Evolutionary conservation across 2,888 invertebrate species (phyloP), one percentile per base, ranked within the genome.

Genomic region (Rhamphomyia laevipes): DNA sequence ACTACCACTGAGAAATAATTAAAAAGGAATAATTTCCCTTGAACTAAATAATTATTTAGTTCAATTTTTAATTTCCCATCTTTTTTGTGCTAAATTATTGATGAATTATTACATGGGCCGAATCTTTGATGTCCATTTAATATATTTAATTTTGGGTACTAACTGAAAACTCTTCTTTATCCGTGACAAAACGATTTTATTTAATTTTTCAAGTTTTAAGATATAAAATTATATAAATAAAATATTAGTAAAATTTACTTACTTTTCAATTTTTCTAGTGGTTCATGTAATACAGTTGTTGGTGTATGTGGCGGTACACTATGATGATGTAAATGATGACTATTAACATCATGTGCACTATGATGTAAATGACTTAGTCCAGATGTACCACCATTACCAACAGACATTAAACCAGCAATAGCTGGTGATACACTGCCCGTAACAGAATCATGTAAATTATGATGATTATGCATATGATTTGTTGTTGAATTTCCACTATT

Each of bases 221-320:
- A n/a, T n/a, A n/a, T n/a, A n/a, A n/a, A n/a, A n/a, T n/a, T n/a
- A n/a, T n/a, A n/a, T n/a, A n/a, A n/a, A n/a, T n/a, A n/a, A n/a
- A n/a, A n/a, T n/a, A n/a, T 21, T 21, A 21, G 5, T 7, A 27
- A 27, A 27, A 46, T 27, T 37, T 38, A 71, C 70, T 70, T 67
- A 80, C 83, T 78, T 79, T 82, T 82, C 61, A 83, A 74, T 71
- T 83, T 83, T 74, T 83, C 82, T 60, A 83, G 65, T 23, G 83
- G 82, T 66, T 82, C 82, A 63, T 81, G 80, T 35, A 60, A 50
- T 47, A 58, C 56, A 50, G 66, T 68, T 21, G 57, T 55, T 48
- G 70, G 67, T 53, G 79, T 76, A 60, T 80, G 79, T 45, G 76
- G 74, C 45, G 74, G 74, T 43, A 76, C 74, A 48, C 69, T 66